Percentiles rank a stretch among this genome's conserved stretches.
Conservation (phyloP, 2,797 vertebrate species). For the Lindbergichthys nudifrons region DNA sequence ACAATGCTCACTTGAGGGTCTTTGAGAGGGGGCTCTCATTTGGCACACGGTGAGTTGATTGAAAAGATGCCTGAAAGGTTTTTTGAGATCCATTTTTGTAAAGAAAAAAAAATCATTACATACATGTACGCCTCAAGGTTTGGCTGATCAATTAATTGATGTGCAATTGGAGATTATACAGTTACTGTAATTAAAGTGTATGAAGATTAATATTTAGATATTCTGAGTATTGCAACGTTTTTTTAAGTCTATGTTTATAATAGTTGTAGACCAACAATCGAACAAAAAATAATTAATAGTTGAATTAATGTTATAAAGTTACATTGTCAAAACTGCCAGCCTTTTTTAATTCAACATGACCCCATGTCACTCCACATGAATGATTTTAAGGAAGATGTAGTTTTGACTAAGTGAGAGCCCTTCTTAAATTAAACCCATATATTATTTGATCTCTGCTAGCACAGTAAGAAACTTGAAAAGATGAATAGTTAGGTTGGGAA, state of each 20-base stretch:
- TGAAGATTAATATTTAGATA: slow-evolving; percentile 31
- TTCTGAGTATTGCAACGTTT: slow-evolving; percentile 9
- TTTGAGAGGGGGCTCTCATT: slow-evolving; percentile 60
- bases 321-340: neutral
- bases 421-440: neutral
- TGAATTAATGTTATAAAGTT: no score
- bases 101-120: slow-evolving; percentile 40
- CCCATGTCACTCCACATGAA: no score
- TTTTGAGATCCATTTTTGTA: slow-evolving; percentile 39
- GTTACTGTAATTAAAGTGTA: slow-evolving; percentile 42
- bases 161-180: slow-evolving; percentile 34
- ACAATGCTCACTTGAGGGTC: slow-evolving; percentile 56
- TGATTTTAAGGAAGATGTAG: neutral
- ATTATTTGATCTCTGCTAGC: neutral
- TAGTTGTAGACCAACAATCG: neutral
- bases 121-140: slow-evolving; percentile 52
- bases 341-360: neutral
- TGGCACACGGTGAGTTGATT: slow-evolving; percentile 64
- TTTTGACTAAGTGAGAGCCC: neutral
- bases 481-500: neutral
- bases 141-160: slow-evolving; percentile 50
- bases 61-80: slow-evolving; percentile 72
- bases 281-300: no score
- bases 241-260: slow-evolving; percentile 1
- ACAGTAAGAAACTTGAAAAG: neutral